Evolutionary conservation across 2,797 vertebrate species (phyloP), one percentile per base, ranked within the genome.

Genomic region (Xyrichtys novacula): DNA sequence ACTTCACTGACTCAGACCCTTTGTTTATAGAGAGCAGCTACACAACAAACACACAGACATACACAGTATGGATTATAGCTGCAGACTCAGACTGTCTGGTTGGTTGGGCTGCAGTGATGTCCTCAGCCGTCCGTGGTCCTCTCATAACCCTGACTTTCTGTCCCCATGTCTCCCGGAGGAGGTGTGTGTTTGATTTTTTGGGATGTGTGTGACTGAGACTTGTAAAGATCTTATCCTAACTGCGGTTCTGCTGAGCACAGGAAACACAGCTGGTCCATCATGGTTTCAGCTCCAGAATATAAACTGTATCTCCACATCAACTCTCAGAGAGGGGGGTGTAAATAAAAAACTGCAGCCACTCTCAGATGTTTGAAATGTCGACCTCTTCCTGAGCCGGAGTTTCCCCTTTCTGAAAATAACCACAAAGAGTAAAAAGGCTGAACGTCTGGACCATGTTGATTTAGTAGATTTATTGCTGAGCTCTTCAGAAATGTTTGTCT

Each of bases 391-490:
- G 70, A 80, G 59, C 64, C 64, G 31, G 53, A 72, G 71, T 74
- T 76, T 80, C 65, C 67, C 48, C 77, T 78, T 42, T 14, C 62
- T 58, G 71, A 75, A 88, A 78, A 84, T 76, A 84, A 84, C 74
- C 78, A 80, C 49, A 31, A 48, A 74, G 55, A 66, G n/a, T 17
- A 23, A 11, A 49, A 28, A 43, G 12, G 19, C 17, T 7, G n/a
- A 42, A 20, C 2, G 76, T 84, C 80, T 85, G 72, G 71, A 31
- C 31, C 40, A 32, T 85, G 88, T 89, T 83, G 82, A 78, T 87
- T 74, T 82, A 72, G 70, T 54, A 74, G 67, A 84, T 80, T 72
- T 81, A 72, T 81, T 78, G 78, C 86, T 76, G 78, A 84, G 74
- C 67, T 68, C 53, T 55, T 81, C 75, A 79, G 43, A 88, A 85